Evolutionary conservation across 1,140 invertebrate species (phyloP).

Genomic region (Lerema accius): DNA sequence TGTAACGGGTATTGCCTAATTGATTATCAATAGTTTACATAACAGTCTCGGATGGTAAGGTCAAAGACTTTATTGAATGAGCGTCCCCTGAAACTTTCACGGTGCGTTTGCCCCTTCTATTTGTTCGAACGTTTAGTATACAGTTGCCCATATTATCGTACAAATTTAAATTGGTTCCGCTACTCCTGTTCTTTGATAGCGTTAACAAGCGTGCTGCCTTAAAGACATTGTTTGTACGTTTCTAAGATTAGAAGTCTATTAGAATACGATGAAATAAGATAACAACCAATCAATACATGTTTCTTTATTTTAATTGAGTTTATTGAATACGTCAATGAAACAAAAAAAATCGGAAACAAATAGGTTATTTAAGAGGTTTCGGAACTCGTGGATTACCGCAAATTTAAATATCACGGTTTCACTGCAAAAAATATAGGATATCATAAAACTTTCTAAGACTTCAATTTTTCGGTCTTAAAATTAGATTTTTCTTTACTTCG

Average conservation of each 20-base stretch:
- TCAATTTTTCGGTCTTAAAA: too few species aligned
- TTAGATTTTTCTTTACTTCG: too few species aligned
- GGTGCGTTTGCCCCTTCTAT: background rate
- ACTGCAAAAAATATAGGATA: too few species aligned
- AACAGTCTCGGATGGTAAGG: background rate
- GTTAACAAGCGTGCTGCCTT: constrained; percentile 14
- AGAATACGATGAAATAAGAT: background rate
- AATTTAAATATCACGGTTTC: too few species aligned
- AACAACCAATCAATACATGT: background rate
- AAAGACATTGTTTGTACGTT: constrained; percentile 5
- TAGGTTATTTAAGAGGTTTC: too few species aligned
- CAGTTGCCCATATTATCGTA: constrained; percentile 12
- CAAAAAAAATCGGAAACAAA: too few species aligned
- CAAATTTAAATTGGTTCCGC: constrained; percentile 22
- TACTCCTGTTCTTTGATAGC: constrained; percentile 18
- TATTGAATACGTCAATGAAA: too few species aligned
- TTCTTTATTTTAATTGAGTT: background rate
- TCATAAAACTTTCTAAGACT: too few species aligned
- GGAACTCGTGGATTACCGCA: too few species aligned
- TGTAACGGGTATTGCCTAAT: background rate
- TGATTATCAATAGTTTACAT: background rate
- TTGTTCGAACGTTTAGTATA: background rate
- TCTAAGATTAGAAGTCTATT: background rate
- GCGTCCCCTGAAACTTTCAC: constrained; percentile 9
- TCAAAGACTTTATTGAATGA: constrained; percentile 2